Percentiles rank a stretch among this genome's conserved stretches.
Conservation (phyloP, 2,797 vertebrate species). For the Channallabes apus region DNA sequence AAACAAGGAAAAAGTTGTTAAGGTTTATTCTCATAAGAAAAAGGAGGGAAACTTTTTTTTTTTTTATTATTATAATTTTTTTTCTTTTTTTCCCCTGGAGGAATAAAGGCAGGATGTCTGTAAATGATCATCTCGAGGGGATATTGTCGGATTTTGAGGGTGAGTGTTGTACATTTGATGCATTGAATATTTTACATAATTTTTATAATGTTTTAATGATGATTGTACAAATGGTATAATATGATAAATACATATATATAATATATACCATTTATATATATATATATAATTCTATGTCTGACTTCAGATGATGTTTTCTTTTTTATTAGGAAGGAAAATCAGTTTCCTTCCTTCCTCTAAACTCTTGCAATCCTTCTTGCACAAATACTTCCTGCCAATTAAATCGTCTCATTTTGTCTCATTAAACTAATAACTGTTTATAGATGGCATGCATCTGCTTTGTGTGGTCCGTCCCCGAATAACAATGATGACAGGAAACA, state of each 20-base stretch:
- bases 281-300: background rate
- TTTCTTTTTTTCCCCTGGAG: background rate
- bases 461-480: slow-evolving; percentile 7
- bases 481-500: background rate
- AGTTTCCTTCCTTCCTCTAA: background rate
- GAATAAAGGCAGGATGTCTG: slow-evolving; percentile 75
- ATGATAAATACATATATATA: too few relatives aligned
- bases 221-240: background rate
- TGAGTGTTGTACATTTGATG: slow-evolving; percentile 51
- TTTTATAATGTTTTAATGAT: background rate
- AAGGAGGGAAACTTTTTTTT: slow-evolving; percentile 41
- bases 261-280: too few relatives aligned
- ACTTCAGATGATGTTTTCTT: background rate
- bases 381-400: background rate
- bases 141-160: slow-evolving; percentile 90
- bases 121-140: slow-evolving; percentile 85
- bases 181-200: background rate
- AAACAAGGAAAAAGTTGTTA: background rate
- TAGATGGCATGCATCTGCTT: slow-evolving; percentile 6
- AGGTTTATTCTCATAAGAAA: background rate
- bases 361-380: background rate
- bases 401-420: background rate
- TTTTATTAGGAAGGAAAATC: background rate
- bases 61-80: background rate
- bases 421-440: slow-evolving; percentile 20